Base-by-base conservation (phyloP, 2,797 vertebrate species). In the Molossus molossus region DNA sequence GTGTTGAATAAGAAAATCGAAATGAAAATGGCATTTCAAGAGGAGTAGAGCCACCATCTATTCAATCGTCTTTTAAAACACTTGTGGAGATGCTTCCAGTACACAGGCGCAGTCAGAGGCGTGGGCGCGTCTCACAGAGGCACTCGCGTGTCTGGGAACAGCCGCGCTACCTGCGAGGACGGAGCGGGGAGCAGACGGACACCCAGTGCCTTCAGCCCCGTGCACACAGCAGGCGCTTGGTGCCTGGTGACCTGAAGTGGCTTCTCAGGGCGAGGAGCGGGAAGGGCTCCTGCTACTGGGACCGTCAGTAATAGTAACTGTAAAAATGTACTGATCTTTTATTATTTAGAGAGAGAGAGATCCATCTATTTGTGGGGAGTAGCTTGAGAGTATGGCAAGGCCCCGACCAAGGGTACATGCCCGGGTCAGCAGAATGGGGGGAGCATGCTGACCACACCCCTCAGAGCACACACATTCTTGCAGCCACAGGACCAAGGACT, bases 11-110 rank as follows among this genome's bases (percentile, higher is more conserved):
- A 93, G 76, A 90, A 94, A 94, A 82, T 81, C 55, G 50, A 90
- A 96, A 40, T 69, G 55, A 85, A 82, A 96, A 76, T 81, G 40
- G 95, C 90, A 23, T 80, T 90, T 83, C 10, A 45, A 82, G 50
- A 76, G 8, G 15, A 67, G 5, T 48, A 0, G 11, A n/a, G 40
- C 65, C 48, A 64, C 75, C 29, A 7, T 57, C 62, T n/a, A 80
- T 76, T 82, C 77, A 87, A 53, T 0, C 72, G 29, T 83, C 86
- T 90, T 85, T 79, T 55, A 62, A 86, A 87, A 65, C 15, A 73
- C 20, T 40, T 48, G 3, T 33, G 0, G 10, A 58, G 70, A 62
- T 70, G 64, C 18, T 88, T 91, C 60, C 37, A 45, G 48, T 72
- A 55, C 73, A 55, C 10, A 62, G 50, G 40, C 9, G 69, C 23